These are phyloP conservation scores for Urocolius indicus DNA, from an alignment of 2,113 vertebrate genomes.

Conservation along the genomic window DNA sequence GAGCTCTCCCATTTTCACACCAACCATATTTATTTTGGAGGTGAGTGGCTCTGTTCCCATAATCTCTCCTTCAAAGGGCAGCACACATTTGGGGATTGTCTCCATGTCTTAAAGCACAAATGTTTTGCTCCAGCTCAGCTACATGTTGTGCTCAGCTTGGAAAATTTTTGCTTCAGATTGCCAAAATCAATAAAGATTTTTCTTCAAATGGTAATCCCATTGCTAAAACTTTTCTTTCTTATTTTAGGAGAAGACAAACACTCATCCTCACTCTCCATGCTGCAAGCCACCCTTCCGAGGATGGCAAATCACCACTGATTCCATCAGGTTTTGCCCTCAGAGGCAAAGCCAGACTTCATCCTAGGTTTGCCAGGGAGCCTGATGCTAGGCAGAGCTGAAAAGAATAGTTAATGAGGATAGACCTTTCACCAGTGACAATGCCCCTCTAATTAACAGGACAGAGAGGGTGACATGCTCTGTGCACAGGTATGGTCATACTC, in stretches of 20 bases:
- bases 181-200: not conserved
- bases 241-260: not conserved
- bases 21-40: not conserved
- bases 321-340: not conserved
- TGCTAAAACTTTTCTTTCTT: not conserved
- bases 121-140: not conserved
- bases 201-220: not conserved
- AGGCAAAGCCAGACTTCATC: not conserved
- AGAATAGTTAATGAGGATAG: not conserved
- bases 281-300: not conserved
- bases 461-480: not conserved
- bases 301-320: not conserved
- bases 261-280: not conserved
- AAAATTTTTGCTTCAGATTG: not conserved
- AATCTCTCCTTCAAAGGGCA: not conserved
- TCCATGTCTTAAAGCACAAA: accelerated
- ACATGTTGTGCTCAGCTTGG: not conserved
- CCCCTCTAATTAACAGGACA: not conserved
- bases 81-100: accelerated
- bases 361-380: not conserved
- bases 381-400: not conserved
- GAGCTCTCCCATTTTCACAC: not conserved
- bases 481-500: not conserved
- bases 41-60: not conserved
- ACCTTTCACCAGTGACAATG: not conserved